These are phyloP conservation scores for Sapajus apella DNA, from an alignment of 2,113 vertebrate genomes.

Conservation along the genomic window DNA sequence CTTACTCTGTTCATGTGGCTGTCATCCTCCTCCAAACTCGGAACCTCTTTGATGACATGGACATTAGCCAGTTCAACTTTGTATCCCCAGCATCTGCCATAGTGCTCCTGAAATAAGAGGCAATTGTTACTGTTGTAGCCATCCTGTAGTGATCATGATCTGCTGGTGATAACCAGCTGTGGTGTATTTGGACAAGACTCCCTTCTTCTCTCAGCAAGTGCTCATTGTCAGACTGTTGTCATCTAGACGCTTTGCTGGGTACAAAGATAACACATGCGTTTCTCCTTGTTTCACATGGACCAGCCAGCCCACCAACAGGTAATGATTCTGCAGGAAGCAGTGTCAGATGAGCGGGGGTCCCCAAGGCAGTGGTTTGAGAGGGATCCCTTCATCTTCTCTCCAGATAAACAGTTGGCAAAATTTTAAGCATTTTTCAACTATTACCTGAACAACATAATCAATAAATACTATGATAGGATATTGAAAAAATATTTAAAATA, in stretches of 20 bases:
- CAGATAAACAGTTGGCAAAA: background rate
- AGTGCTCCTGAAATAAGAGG: background rate
- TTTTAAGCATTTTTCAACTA: background rate
- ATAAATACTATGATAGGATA: background rate
- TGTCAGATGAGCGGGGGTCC: background rate
- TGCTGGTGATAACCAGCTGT: background rate
- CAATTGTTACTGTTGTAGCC: fast-evolving
- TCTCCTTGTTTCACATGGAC: background rate
- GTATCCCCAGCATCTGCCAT: too few relatives aligned
- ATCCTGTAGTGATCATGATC: background rate
- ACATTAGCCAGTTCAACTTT: background rate
- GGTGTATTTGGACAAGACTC: background rate
- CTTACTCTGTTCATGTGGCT: background rate
- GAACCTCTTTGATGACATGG: background rate
- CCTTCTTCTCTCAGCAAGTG: background rate
- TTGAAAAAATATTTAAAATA: background rate
- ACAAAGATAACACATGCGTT: fast-evolving
- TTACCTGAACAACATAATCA: background rate
- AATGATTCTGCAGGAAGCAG: fast-evolving
- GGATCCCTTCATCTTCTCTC: background rate
- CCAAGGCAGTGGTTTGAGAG: fast-evolving
- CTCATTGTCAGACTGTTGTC: background rate
- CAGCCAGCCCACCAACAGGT: background rate
- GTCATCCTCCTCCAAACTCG: background rate
- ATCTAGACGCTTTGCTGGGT: background rate